phyloP scores from a whole-genome alignment of 2,113 vertebrate genomes.

The Chrysochloris asiatica region DNA sequence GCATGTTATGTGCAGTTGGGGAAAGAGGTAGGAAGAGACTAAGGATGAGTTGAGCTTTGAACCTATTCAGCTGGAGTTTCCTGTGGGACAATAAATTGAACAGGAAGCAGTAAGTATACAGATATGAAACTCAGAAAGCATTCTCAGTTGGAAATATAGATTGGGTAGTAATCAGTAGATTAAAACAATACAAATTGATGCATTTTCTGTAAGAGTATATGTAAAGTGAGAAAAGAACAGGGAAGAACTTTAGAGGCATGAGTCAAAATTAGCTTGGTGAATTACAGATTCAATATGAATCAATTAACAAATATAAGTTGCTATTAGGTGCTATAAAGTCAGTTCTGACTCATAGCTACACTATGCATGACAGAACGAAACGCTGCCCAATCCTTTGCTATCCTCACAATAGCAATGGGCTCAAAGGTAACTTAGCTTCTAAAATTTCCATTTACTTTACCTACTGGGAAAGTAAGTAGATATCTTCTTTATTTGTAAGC shows the following conservation, averaged over 20 bases:
- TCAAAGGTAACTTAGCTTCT: too few species aligned
- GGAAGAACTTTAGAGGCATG: background rate
- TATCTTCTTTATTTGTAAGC: background rate
- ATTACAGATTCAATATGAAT: background rate
- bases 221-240: background rate
- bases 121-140: background rate
- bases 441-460: background rate
- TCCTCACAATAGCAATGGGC: too few species aligned
- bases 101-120: background rate
- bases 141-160: constrained; percentile 11
- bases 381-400: too few species aligned
- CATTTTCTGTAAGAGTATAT: background rate
- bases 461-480: background rate
- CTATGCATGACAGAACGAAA: too few species aligned
- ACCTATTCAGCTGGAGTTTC: background rate
- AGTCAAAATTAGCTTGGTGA: background rate
- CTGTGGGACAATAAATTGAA: background rate
- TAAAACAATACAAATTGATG: constrained; percentile 13
- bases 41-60: background rate
- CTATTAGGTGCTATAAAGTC: too few species aligned
- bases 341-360: too few species aligned
- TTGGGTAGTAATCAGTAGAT: background rate
- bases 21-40: background rate
- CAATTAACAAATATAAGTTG: too few species aligned
- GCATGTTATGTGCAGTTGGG: constrained; percentile 38